These are phyloP conservation scores for Malurus cyaneus DNA, from an alignment of 2,113 vertebrate species.

Conservation along the genomic window DNA sequence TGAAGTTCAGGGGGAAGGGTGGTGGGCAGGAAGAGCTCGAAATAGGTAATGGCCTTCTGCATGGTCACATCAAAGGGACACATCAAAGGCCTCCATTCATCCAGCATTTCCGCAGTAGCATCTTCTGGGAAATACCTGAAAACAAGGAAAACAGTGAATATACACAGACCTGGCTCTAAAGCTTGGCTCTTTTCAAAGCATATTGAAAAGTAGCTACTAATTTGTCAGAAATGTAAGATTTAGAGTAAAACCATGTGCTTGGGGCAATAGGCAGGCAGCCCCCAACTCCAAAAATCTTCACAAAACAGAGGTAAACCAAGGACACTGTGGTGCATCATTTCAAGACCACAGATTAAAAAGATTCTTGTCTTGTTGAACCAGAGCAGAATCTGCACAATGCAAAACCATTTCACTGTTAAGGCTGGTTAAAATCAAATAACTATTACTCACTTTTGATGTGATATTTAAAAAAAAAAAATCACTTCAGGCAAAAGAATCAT, in stretches of 20 bases:
- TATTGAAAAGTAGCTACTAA: neutral
- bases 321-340: neutral
- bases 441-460: neutral
- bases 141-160: neutral
- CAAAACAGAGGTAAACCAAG: neutral
- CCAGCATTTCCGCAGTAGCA: constrained; percentile 92
- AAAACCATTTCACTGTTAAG: neutral
- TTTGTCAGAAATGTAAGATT: neutral
- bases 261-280: neutral
- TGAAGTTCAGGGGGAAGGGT: constrained; percentile 93
- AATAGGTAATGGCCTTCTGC: constrained; percentile 96
- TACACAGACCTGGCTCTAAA: neutral
- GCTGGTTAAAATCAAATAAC: neutral
- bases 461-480: neutral
- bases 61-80: constrained; percentile 98
- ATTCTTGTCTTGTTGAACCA: neutral
- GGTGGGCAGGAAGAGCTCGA: constrained; percentile 96
- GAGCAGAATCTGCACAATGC: neutral
- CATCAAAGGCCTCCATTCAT: constrained; percentile 95
- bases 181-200: neutral
- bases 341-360: neutral
- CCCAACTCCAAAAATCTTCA: neutral
- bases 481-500: neutral
- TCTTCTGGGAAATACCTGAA: constrained; percentile 91
- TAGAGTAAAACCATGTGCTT: neutral